Evolutionary conservation across 35 echinoderm and acorn worm genomes (phyloP).

Genomic region (Anneissia japonica): DNA sequence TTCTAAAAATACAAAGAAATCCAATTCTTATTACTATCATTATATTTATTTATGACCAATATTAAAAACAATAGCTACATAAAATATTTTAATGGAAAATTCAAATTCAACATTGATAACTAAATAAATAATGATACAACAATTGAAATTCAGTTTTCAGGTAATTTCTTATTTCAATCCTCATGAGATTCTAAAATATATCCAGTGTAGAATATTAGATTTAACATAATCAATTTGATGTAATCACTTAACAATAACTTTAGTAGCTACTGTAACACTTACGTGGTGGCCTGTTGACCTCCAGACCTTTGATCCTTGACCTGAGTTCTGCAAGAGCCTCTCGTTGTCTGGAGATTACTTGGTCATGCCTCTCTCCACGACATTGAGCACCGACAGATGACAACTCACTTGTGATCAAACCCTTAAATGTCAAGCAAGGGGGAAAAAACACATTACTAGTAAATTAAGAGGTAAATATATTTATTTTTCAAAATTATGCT

Average conservation of each 20-base stretch:
- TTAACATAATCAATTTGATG: no score
- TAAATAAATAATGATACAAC: no score
- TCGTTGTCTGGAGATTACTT: slow-evolving; percentile 76
- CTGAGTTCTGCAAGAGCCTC: slow-evolving; percentile 85
- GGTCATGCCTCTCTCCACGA: slow-evolving; percentile 70
- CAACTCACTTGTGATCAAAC: slow-evolving; percentile 85
- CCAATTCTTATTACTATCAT: no score
- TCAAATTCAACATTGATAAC: no score
- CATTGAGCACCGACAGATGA: slow-evolving; percentile 81
- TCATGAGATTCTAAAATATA: neutral
- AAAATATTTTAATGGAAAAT: no score
- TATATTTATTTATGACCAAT: no score
- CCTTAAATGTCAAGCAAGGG: slow-evolving; percentile 24
- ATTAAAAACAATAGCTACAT: no score
- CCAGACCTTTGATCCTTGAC: slow-evolving; percentile 85
- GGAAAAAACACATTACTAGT: neutral
- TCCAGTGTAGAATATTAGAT: neutral
- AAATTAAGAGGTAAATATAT: neutral
- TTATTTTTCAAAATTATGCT: no score
- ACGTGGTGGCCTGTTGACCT: slow-evolving; percentile 83
- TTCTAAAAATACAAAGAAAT: neutral
- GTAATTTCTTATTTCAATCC: no score
- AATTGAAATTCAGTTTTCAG: no score
- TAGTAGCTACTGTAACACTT: no score
- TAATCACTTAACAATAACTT: no score